Percentiles rank a stretch among this genome's conserved stretches.
Evolutionary conservation across 2,797 vertebrate species (phyloP).

Genomic region (Myotis vivesi): DNA sequence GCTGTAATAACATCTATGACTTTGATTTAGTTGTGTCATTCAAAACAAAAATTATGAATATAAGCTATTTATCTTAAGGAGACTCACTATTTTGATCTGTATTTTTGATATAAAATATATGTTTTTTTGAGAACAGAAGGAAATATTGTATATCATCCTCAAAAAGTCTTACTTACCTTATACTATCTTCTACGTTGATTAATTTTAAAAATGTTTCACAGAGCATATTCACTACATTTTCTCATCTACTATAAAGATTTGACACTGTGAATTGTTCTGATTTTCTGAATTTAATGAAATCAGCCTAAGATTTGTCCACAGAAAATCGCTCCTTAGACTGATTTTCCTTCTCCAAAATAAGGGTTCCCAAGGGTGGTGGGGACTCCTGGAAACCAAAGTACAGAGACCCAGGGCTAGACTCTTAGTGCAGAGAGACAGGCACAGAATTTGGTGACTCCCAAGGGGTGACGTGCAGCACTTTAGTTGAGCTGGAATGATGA

Average conservation of each 20-base stretch:
- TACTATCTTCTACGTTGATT: neutral
- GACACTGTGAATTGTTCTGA: neutral
- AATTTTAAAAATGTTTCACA: conserved; percentile 39
- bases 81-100: conserved; percentile 24
- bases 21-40: conserved; percentile 39
- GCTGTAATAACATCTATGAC: conserved; percentile 22
- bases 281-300: conserved; percentile 34
- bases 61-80: neutral
- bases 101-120: neutral
- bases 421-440: neutral
- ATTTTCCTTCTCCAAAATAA: neutral
- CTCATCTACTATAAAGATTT: neutral
- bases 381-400: neutral
- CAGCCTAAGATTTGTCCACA: neutral
- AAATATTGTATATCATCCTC: neutral
- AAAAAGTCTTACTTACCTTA: neutral
- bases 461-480: neutral
- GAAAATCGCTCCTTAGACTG: neutral
- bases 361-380: neutral
- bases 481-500: neutral
- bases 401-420: neutral
- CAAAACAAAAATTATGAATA: conserved; percentile 57
- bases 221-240: neutral
- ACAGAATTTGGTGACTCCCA: neutral
- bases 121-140: neutral